phyloP scores from a whole-genome alignment of 1,140 invertebrate species.

The Platyscapa corneri region DNA sequence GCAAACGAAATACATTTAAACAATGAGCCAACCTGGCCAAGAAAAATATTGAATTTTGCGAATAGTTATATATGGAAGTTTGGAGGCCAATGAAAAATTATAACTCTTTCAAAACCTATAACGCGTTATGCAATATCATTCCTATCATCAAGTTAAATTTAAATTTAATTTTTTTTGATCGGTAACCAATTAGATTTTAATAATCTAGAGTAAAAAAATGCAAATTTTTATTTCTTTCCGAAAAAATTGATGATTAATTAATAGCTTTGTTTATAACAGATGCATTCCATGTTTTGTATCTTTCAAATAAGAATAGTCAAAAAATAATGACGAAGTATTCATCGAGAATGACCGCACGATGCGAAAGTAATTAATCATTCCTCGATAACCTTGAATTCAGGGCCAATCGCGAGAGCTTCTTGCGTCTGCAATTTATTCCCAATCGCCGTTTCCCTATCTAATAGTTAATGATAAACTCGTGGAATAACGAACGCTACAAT shows the following conservation, averaged over 20 bases:
- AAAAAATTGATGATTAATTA: conserved; percentile 39
- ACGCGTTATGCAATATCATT: not conserved
- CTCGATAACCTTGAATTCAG: conserved; percentile 40
- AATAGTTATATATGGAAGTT: too few species aligned
- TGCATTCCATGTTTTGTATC: conserved; percentile 41
- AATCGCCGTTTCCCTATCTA: not conserved
- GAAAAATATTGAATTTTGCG: too few species aligned
- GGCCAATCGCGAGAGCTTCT: conserved; percentile 25
- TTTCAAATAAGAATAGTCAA: conserved; percentile 37
- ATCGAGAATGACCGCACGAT: conserved; percentile 24
- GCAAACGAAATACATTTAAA: too few species aligned
- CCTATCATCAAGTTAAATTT: not conserved
- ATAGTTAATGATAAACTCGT: not conserved
- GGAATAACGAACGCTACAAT: too few species aligned
- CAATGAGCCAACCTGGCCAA: too few species aligned
- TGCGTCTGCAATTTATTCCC: conserved; percentile 9
- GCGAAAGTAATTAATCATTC: conserved; percentile 44
- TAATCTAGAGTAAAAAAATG: not conserved
- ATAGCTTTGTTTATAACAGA: conserved; percentile 23
- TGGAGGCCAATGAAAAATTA: not conserved
- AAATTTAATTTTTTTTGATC: not conserved
- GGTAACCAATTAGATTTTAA: conserved; percentile 1
- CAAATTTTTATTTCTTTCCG: not conserved
- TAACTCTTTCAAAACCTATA: not conserved
- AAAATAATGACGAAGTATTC: conserved; percentile 43